A percentile compares a stretch with the other conserved stretches of the same genome.
Conservation (phyloP, 2,113 vertebrate genomes). For the Puffinus mauretanicus region DNA sequence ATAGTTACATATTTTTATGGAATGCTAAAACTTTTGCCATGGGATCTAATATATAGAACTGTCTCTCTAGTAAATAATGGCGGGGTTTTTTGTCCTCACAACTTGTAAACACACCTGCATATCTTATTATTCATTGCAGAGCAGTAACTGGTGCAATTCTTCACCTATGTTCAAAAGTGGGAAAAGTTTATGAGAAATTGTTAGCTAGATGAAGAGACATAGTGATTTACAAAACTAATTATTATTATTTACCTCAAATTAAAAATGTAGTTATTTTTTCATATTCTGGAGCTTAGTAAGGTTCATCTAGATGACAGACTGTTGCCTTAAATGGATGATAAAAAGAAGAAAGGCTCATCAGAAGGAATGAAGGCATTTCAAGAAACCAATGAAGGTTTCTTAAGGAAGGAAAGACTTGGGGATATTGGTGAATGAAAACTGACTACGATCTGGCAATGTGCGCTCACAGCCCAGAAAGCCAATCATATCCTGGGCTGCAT, state of each 20-base stretch:
- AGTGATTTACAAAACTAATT: neutral
- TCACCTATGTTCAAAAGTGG: neutral
- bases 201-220: neutral
- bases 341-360: neutral
- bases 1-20: neutral
- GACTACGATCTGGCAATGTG: neutral
- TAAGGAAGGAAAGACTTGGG: neutral
- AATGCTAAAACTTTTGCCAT: neutral
- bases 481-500: fast-evolving
- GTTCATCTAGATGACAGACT: neutral
- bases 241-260: neutral
- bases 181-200: neutral
- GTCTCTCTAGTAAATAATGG: neutral
- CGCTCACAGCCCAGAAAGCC: neutral
- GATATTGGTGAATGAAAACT: neutral
- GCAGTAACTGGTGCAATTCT: neutral
- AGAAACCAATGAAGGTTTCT: neutral
- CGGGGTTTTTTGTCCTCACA: neutral
- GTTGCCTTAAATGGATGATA: neutral
- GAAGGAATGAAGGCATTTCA: neutral
- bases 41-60: neutral
- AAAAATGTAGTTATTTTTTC: neutral
- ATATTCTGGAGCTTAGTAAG: neutral
- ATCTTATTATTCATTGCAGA: neutral
- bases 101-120: neutral